phyloP scores from a whole-genome alignment of 2,797 vertebrate genomes.

The Tympanoctomys barrerae region DNA sequence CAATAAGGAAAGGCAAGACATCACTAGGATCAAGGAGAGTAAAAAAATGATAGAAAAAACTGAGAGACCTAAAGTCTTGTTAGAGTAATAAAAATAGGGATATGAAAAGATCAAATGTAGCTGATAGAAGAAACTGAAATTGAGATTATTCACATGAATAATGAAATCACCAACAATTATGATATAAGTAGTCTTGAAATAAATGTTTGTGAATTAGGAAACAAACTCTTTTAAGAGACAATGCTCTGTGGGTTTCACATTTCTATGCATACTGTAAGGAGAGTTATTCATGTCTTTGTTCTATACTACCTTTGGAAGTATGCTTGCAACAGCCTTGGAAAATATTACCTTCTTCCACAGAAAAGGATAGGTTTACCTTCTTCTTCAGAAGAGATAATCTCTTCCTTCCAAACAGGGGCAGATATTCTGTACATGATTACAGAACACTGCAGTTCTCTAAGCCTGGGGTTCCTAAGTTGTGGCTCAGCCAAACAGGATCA shows the following conservation, averaged over 20 bases:
- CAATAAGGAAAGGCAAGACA: conserved; percentile 5
- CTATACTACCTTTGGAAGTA: conserved; percentile 22
- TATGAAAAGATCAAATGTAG: background rate
- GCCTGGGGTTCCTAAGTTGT: background rate
- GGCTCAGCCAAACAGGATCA: background rate
- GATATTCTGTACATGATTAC: background rate
- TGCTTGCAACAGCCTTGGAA: conserved; percentile 14
- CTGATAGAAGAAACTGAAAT: background rate
- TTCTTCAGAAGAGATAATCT: conserved; percentile 8
- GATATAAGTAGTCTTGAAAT: background rate
- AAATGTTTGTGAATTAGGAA: conserved; percentile 12
- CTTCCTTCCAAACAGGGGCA: background rate
- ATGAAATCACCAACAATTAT: conserved; percentile 11
- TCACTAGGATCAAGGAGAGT: background rate
- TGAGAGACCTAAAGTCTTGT: background rate
- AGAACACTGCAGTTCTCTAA: background rate
- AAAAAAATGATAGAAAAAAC: conserved; percentile 25
- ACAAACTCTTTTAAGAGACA: background rate
- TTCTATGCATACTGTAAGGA: background rate
- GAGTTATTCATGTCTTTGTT: background rate
- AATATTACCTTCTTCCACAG: background rate
- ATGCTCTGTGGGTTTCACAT: background rate
- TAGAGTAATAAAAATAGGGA: conserved; percentile 8
- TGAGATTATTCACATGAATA: background rate
- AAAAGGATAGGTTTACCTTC: background rate